Percentiles rank a stretch among this genome's conserved stretches.
These are phyloP conservation scores for Bergia sp. DNA, from an alignment of 92 coral and sea anemone genomes.

Conservation along the genomic window DNA sequence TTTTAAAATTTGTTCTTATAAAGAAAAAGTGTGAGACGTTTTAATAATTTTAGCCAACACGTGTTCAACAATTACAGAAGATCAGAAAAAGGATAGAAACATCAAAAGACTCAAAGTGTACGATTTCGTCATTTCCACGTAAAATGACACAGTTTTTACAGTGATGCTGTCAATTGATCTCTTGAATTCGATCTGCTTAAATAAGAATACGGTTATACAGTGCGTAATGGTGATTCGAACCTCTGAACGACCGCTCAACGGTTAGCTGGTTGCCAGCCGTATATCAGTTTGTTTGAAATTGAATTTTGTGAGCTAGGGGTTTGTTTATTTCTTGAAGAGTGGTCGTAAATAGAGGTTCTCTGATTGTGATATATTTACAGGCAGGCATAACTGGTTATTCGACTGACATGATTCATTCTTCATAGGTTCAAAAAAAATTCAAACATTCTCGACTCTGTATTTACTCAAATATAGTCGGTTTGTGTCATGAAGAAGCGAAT, in stretches of 20 bases:
- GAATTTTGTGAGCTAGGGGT: background rate
- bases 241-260: background rate
- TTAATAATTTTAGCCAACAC: background rate
- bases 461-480: conserved; percentile 18
- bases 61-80: background rate
- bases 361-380: background rate
- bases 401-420: background rate
- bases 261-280: background rate
- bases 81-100: background rate
- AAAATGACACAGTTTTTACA: background rate
- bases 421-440: background rate
- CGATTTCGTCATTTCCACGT: background rate
- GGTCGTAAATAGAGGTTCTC: background rate
- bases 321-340: conserved; percentile 5
- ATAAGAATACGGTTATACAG: background rate
- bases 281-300: background rate
- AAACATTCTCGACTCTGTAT: background rate
- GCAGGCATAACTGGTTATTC: background rate
- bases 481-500: background rate
- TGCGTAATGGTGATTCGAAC: background rate
- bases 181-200: background rate
- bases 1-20: no score
- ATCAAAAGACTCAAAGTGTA: background rate
- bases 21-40: background rate
- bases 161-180: background rate